Evolutionary conservation across 1,140 invertebrate species (phyloP).

Genomic region (Heliconius eleuchia): DNA sequence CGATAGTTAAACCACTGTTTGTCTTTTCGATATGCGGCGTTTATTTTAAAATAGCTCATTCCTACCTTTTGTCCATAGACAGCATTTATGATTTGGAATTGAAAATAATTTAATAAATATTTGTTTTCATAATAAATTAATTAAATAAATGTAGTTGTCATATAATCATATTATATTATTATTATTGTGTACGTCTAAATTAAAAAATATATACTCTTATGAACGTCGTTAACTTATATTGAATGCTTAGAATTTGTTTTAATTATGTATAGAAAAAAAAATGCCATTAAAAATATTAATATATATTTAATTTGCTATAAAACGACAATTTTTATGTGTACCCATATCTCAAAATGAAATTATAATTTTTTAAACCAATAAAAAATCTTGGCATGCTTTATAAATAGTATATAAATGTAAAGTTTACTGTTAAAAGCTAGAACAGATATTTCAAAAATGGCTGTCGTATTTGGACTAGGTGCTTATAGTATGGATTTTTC

Average conservation of each 20-base stretch:
- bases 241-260: background rate
- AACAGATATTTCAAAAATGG: conserved; percentile 58
- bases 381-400: conserved; percentile 25
- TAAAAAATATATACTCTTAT: background rate
- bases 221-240: background rate
- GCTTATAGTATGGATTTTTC: conserved; percentile 44
- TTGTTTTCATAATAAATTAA: conserved; percentile 9
- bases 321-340: background rate
- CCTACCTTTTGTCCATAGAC: conserved; percentile 49
- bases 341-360: background rate
- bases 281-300: background rate
- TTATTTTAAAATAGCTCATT: conserved; percentile 31
- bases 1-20: background rate
- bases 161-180: conserved; percentile 14
- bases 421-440: conserved; percentile 68
- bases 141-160: conserved; percentile 14
- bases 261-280: background rate
- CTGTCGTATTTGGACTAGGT: conserved; percentile 60
- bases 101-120: background rate
- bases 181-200: background rate
- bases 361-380: background rate
- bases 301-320: background rate
- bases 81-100: conserved; percentile 51
- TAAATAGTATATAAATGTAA: conserved; percentile 39
- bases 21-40: background rate